Percentiles rank a stretch among this genome's conserved stretches.
Evolutionary conservation across 1,140 invertebrate species (phyloP).

Genomic region (Ceratosolen solmsi): DNA sequence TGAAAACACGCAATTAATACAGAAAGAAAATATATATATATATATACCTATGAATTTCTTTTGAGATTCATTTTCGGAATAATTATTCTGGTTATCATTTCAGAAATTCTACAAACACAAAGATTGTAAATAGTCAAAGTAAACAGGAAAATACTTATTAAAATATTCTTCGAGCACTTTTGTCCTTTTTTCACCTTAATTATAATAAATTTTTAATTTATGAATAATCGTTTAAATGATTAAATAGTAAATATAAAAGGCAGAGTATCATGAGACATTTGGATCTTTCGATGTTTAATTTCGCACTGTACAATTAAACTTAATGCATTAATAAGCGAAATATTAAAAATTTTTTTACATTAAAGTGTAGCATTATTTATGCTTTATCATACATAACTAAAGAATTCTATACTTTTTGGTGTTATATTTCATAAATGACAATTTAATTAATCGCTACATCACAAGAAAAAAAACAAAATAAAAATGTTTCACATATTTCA

Average conservation of each 20-base stretch:
- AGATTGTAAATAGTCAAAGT: too few species aligned
- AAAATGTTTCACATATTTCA: too few species aligned
- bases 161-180: too few species aligned
- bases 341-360: not conserved
- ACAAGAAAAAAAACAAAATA: too few species aligned
- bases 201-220: not conserved
- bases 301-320: not conserved
- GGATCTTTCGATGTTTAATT: not conserved
- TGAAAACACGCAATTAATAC: not conserved
- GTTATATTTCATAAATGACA: too few species aligned
- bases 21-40: not conserved
- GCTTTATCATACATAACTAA: too few species aligned
- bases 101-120: not conserved
- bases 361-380: too few species aligned
- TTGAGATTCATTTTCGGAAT: constrained; percentile 8
- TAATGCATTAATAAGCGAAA: not conserved
- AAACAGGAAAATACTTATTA: too few species aligned
- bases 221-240: not conserved
- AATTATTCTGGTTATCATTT: constrained; percentile 26
- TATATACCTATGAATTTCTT: not conserved
- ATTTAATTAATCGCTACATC: too few species aligned
- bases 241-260: not conserved
- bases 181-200: not conserved
- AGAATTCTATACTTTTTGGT: too few species aligned
- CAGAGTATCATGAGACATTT: not conserved